phyloP scores from a whole-genome alignment of 2,797 vertebrate species.

The Leptatherina wallacei region DNA sequence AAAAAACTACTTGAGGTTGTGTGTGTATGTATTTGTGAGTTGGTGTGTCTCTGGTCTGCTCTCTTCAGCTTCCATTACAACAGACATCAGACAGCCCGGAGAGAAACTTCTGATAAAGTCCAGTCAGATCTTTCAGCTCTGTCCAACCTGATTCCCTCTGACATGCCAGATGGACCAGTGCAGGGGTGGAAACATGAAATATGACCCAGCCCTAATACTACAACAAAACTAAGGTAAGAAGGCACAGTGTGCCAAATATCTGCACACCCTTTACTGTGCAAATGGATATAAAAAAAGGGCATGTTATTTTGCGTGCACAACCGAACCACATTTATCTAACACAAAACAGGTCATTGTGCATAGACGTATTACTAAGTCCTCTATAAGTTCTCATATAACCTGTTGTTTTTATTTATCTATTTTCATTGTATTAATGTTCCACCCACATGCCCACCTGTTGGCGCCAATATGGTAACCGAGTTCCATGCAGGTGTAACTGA shows the following conservation, averaged over 20 bases:
- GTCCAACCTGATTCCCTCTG: slow-evolving; percentile 61
- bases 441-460: slow-evolving; percentile 35
- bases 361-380: background rate
- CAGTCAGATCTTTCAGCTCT: slow-evolving; percentile 49
- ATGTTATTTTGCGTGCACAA: background rate
- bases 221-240: background rate
- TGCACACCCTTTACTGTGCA: background rate
- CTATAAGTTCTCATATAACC: background rate
- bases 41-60: slow-evolving; percentile 31
- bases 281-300: background rate
- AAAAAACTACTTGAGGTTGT: slow-evolving; percentile 4
- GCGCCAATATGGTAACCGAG: slow-evolving; percentile 35
- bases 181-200: slow-evolving; percentile 27
- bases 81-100: slow-evolving; percentile 56
- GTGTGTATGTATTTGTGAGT: background rate
- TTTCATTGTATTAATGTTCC: slow-evolving; percentile 18
- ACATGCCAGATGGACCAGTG: slow-evolving; percentile 45
- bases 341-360: background rate
- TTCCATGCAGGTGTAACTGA: slow-evolving; percentile 32
- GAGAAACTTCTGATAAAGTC: slow-evolving; percentile 60
- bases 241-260: background rate
- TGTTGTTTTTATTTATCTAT: background rate
- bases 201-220: slow-evolving; percentile 18
- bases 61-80: slow-evolving; percentile 68
- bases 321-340: background rate